Base-by-base conservation (phyloP, 2,888 invertebrate genomes). In the Galeruca laticollis region DNA sequence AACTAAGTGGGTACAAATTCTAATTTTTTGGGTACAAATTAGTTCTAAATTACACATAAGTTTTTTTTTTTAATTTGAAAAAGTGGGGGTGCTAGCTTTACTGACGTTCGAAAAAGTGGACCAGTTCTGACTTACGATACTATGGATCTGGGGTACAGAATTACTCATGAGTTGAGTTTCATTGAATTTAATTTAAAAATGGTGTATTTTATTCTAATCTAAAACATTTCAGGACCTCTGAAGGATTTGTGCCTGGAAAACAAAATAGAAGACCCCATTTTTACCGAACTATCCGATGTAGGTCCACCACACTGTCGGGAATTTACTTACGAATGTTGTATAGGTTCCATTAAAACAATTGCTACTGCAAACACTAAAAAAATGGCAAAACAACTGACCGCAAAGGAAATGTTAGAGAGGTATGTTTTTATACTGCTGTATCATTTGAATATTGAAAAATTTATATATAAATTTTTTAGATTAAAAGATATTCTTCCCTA, bases 251-350 rank as follows among this genome's bases (percentile, higher is more conserved):
- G 88, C 80, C 80, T 73, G 6, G 82, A 82, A 51, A 80, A 84
- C 68, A 87, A 87, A 72, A 85, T 92, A 62, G 86, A 88, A 18
- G 82, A 81, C 13, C 89, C 89, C 2, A 80, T 83, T 52, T 92
- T 90, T 83, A 79, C 82, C 67, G 86, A 88, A 80, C 87, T 89
- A 71, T 87, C 88, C 15, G 91, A 90, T 82, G 87, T 90, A 74
- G 92, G 92, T 52, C 91, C 92, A 18, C 88, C 92, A 47, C 92
- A 92, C 85, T 86, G 87, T 66, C 88, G 89, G 76, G 86, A 88
- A 74, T 92, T 92, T 83, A 90, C 90, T 0, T 83, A 89, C 74
- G 84, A 87, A 71, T 91, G 90, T 78, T 77, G 80, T 70, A 86
- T 91, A 20, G 88, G 88, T 26, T 85, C 85, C 51, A 88, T 90